Evolutionary conservation across 2,888 invertebrate genomes (phyloP).

Genomic region (Sialis fuliginosa): DNA sequence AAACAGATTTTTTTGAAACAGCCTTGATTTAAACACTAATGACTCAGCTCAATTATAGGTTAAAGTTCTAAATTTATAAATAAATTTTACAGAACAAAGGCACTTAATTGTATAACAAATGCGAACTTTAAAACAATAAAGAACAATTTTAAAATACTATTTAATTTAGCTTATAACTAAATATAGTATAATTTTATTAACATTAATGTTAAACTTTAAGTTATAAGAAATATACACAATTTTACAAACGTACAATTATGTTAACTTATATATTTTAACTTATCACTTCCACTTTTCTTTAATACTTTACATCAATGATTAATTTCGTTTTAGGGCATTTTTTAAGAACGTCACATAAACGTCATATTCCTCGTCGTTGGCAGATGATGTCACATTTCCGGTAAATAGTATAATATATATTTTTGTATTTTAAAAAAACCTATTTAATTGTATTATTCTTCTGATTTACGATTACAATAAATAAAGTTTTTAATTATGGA

Average conservation of each 20-base stretch:
- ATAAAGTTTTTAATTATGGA: background rate
- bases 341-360: conserved; percentile 4
- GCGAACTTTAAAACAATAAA: background rate
- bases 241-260: too few species aligned
- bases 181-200: too few species aligned
- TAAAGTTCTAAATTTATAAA: too few species aligned
- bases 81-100: background rate
- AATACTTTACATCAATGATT: too few species aligned
- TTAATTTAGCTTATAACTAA: too few species aligned
- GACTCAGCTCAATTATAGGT: background rate
- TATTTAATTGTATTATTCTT: background rate
- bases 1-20: background rate
- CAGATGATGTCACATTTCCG: conserved; percentile 6
- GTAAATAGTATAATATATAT: background rate
- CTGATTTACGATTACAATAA: background rate
- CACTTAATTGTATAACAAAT: background rate
- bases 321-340: background rate
- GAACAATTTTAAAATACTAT: too few species aligned
- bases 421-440: too few species aligned
- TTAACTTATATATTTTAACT: too few species aligned
- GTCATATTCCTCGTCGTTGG: conserved; percentile 2
- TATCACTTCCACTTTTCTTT: too few species aligned
- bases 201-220: too few species aligned
- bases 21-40: background rate
- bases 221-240: too few species aligned